Base-by-base conservation (phyloP, 2,113 vertebrate genomes). In the Thomomys bottae region DNA sequence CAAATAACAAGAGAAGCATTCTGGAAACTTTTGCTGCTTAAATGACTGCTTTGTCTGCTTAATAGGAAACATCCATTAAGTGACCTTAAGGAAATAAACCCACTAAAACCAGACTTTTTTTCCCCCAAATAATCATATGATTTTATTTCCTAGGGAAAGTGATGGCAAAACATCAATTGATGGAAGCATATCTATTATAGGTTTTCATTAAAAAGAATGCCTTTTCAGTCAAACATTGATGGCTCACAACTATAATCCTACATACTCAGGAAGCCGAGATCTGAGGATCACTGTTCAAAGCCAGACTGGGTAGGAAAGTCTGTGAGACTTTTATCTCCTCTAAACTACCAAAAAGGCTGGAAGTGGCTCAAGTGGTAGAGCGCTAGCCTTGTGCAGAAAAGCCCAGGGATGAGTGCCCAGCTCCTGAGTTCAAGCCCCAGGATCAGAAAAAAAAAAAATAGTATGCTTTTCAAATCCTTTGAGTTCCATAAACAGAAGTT, bases 21-120 rank as follows among this genome's bases (percentile, higher is more conserved):
- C 88, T 88, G 75, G 57, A 85, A 94, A 92, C 17, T 40, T 91
- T 92, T 84, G 75, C 32, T 61, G 87, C 59, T 84, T 63, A 83
- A 72, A 34, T 89, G 67, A 88, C 83, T 80, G 24, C 66, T 64
- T 78, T 92, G 92, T 91, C 82, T 91, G 81, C 77, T 85, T 85
- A 79, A 76, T 20, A 83, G 57, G 59, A 90, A 95, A 84, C 32
- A 88, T 94, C 88, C 92, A 86, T 54, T 93, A 85, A 83, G 71
- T 90, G 23, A 42, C 36, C 11, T 87, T 32, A 28, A 21, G 68
- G 36, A 54, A 66, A 89, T 89, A 91, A 40, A 61, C 70, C 38
- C 32, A 63, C 57, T 85, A 67, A 91, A 72, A 91, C 67, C 45
- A 87, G 89, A 54, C 49, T 12, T 86, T 73, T 78, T 84, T 32